Evolutionary conservation across 2,797 vertebrate genomes (phyloP).

Genomic region (Sebastes matsubarae): DNA sequence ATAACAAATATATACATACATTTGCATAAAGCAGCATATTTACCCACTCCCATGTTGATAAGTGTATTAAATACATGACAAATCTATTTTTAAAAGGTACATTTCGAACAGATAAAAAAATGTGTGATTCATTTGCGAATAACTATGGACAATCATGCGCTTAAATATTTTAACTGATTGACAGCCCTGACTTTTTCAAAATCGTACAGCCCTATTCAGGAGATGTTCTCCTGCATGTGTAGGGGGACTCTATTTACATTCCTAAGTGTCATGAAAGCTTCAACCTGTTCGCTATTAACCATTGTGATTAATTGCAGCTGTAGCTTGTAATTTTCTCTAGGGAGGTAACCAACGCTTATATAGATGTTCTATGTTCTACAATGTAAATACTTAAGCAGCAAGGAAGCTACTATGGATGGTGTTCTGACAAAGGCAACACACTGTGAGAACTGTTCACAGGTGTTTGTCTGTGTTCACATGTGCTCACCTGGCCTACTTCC

Average conservation of each 20-base stretch:
- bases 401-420: not conserved
- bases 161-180: no score
- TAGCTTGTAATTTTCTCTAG: not conserved
- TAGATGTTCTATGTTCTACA: not conserved
- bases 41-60: no score
- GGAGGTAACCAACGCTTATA: not conserved
- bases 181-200: no score
- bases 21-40: no score
- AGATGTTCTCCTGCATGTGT: not conserved
- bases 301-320: not conserved
- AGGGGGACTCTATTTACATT: not conserved
- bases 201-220: no score
- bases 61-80: no score
- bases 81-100: no score
- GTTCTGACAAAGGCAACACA: not conserved
- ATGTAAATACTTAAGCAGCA: not conserved
- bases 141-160: no score
- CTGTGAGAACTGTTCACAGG: not conserved
- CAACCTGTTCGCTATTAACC: not conserved
- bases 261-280: not conserved
- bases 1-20: no score
- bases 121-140: no score
- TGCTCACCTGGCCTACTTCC: slow-evolving; percentile 10
- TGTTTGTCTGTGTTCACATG: not conserved
- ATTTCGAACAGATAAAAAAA: no score